Conservation (phyloP, 2,888 invertebrate genomes). For the Autographa gamma region DNA sequence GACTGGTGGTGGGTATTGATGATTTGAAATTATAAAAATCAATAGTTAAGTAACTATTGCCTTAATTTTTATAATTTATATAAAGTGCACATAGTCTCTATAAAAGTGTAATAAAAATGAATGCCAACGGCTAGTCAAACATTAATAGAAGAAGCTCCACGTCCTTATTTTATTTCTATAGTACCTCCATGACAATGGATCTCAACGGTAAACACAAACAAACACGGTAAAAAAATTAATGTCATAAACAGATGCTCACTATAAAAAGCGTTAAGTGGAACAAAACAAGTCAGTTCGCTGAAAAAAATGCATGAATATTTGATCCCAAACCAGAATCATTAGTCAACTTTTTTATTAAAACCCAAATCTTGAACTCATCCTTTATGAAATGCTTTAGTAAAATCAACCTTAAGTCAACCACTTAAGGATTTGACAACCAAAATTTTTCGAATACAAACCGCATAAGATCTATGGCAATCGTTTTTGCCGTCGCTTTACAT, state of each 20-base stretch:
- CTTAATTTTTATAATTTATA: too few relatives aligned
- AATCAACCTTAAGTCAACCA: constrained; percentile 59
- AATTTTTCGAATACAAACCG: not conserved
- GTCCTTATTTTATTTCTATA: constrained; percentile 28
- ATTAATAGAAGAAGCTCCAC: constrained; percentile 1
- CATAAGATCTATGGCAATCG: constrained; percentile 49
- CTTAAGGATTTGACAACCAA: constrained; percentile 40
- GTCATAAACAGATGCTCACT: constrained; percentile 83
- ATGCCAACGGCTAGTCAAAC: not conserved
- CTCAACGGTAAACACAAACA: constrained; percentile 63
- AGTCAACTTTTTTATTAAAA: constrained; percentile 84
- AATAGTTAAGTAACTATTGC: too few relatives aligned
- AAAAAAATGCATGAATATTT: constrained; percentile 86
- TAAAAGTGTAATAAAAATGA: not conserved
- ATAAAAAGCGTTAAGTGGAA: constrained; percentile 87
- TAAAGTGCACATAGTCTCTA: not conserved
- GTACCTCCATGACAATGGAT: constrained; percentile 36
- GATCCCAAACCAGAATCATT: constrained; percentile 88
- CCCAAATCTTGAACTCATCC: constrained; percentile 28
- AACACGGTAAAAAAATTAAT: constrained; percentile 73
- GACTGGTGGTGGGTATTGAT: too few relatives aligned
- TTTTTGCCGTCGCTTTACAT: constrained; percentile 76
- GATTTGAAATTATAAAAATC: too few relatives aligned
- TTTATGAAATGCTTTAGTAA: constrained; percentile 20
- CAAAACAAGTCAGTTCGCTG: constrained; percentile 79